phyloP scores from a whole-genome alignment of 1,140 invertebrate species.

The Philopotamus ludificatus region DNA sequence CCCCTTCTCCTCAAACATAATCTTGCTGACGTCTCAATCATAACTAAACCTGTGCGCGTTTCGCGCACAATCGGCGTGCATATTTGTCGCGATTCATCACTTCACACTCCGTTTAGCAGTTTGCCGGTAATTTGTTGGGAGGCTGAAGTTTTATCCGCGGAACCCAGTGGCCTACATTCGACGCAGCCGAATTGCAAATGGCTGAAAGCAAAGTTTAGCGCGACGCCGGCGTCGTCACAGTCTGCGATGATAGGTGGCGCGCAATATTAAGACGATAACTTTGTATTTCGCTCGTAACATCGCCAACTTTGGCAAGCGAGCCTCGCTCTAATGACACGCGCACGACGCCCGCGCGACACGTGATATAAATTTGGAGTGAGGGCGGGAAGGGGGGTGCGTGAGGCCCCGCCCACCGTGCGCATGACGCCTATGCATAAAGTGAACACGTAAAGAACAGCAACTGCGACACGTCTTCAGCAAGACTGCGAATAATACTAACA shows the following conservation, averaged over 20 bases:
- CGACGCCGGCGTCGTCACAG: slow-evolving; percentile 25
- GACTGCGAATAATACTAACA: no score
- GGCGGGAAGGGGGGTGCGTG: no score
- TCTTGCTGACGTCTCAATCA: no score
- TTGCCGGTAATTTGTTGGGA: no score
- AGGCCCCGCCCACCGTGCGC: not conserved
- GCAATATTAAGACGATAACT: slow-evolving; percentile 40
- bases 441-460: no score
- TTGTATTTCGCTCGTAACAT: slow-evolving; percentile 29
- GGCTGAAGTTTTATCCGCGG: not conserved
- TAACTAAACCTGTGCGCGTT: no score
- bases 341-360: not conserved
- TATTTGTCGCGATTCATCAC: no score
- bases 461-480: no score
- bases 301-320: not conserved
- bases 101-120: no score
- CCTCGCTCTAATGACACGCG: not conserved
- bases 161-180: slow-evolving; percentile 23
- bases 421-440: no score
- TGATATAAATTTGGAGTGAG: not conserved
- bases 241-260: slow-evolving; percentile 36
- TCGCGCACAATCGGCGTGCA: no score
- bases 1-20: no score
- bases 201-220: slow-evolving; percentile 36
- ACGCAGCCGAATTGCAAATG: slow-evolving; percentile 30